Evolutionary conservation across 2,888 invertebrate species (phyloP), one percentile per base, ranked within the genome.

Genomic region (Lucinisca nassula): DNA sequence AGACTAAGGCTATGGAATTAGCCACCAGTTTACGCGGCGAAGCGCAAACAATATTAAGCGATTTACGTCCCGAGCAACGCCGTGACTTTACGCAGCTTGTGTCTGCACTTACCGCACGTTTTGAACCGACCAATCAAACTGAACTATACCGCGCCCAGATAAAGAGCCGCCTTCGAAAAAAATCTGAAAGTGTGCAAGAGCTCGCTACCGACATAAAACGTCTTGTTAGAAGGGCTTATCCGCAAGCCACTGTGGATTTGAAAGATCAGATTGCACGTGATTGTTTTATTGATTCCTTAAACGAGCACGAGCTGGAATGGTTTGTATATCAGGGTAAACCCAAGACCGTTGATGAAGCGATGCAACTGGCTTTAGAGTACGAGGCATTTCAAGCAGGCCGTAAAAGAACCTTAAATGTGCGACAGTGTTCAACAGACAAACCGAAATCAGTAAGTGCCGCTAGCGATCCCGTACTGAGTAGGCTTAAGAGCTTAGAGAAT

Each of bases 1-100:
- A 0, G 1, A 73, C 38, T 1, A 73, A 78, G 55, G 77, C 83
- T n/a, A 55, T 77, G 49, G 77, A 83, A 78, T 38, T 83, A 10
- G 72, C 78, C 14, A 83, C 73, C 8, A 78, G 72, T n/a, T 58
- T 83, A 55, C 30, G 55, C 14, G 83, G 83, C 1, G 55, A 37
- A 58, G 83, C 83, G n/a, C 77, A 72, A 21, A 76, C 51, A n/a
- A 77, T 83, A 14, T 72, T 83, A 21, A 72, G 72, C 35, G 77
- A 83, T 32, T 49, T 83, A 21, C 6, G 51, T 0, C 78, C 51
- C 12, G 35, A 32, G 21, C 61, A 77, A 24, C 27, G 73, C 12
- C 32, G n/a, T 21, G 55, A 83, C 45, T 83, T 38, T 45, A 17
- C 77, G 14, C 27, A 38, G 45, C 61, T 83, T 21, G 78, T 83